Conservation (phyloP, 2,797 vertebrate species). For the Lophura swinhoii region DNA sequence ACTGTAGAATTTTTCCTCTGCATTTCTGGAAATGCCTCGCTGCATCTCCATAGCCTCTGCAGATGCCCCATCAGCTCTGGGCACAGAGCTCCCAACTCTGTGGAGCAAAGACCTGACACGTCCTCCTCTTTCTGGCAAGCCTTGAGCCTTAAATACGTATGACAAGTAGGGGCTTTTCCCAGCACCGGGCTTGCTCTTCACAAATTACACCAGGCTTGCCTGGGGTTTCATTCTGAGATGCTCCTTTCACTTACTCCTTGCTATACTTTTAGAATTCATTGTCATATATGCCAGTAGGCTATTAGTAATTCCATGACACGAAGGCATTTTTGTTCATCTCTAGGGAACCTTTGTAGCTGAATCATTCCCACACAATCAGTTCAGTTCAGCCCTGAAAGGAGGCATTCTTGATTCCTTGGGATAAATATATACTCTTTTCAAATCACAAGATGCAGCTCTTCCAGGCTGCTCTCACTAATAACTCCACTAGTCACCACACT, state of each 20-base stretch:
- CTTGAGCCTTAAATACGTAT: not conserved
- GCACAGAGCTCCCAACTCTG: not conserved
- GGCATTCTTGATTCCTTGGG: constrained; percentile 68
- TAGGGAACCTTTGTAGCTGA: constrained; percentile 70
- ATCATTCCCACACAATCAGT: constrained; percentile 72
- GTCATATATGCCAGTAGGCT: constrained; percentile 68
- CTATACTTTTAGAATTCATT: constrained; percentile 64
- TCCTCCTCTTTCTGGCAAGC: not conserved
- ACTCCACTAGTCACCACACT: constrained; percentile 44
- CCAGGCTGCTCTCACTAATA: constrained; percentile 52
- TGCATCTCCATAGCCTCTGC: not conserved
- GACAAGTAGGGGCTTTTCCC: constrained; percentile 36
- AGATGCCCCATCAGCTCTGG: not conserved
- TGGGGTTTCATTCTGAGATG: constrained; percentile 54
- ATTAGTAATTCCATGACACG: constrained; percentile 66
- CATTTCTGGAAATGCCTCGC: not conserved
- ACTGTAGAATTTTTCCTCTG: not conserved
- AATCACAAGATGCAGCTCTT: constrained; percentile 59
- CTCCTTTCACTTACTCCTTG: constrained; percentile 36
- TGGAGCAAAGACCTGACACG: not conserved
- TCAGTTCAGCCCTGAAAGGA: constrained; percentile 64
- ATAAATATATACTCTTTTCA: constrained; percentile 70
- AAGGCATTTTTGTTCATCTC: constrained; percentile 70
- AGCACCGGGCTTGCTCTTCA: constrained; percentile 8
- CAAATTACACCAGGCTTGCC: constrained; percentile 22